phyloP scores from a whole-genome alignment of 2,797 vertebrate genomes.

The Gadopsis marmoratus region DNA sequence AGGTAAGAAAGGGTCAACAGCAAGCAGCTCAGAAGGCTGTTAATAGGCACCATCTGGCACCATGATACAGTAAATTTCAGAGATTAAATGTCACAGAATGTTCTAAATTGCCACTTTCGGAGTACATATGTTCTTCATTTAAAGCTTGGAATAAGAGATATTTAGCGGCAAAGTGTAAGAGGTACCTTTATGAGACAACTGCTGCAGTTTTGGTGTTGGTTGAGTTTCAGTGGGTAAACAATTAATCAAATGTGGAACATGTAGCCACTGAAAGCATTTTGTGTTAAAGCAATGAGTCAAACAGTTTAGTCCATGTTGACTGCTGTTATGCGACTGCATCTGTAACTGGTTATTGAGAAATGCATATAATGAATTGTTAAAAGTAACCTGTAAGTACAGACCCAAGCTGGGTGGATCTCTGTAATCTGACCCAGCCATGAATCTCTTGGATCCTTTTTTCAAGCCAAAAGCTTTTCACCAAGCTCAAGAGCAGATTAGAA shows the following conservation, averaged over 20 bases:
- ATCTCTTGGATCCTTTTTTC: no score
- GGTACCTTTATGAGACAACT: no score
- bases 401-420: not conserved
- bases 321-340: not conserved
- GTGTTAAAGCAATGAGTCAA: not conserved
- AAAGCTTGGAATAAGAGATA: not conserved
- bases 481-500: constrained; percentile 10
- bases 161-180: not conserved
- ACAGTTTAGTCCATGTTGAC: not conserved
- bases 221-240: not conserved
- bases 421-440: not conserved
- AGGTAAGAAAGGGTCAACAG: constrained; percentile 78
- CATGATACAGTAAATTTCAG: not conserved
- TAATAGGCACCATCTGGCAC: no score
- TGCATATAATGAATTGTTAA: not conserved
- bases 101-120: not conserved
- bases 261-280: not conserved
- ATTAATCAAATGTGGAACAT: not conserved
- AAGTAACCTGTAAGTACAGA: not conserved
- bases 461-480: not conserved
- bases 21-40: not conserved
- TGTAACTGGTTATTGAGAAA: not conserved
- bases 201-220: not conserved
- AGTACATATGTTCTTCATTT: not conserved
- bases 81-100: not conserved